A percentile compares a stretch with the other conserved stretches of the same genome.
These are phyloP conservation scores for Willisornis vidua DNA, from an alignment of 2,113 vertebrate genomes.

Conservation along the genomic window DNA sequence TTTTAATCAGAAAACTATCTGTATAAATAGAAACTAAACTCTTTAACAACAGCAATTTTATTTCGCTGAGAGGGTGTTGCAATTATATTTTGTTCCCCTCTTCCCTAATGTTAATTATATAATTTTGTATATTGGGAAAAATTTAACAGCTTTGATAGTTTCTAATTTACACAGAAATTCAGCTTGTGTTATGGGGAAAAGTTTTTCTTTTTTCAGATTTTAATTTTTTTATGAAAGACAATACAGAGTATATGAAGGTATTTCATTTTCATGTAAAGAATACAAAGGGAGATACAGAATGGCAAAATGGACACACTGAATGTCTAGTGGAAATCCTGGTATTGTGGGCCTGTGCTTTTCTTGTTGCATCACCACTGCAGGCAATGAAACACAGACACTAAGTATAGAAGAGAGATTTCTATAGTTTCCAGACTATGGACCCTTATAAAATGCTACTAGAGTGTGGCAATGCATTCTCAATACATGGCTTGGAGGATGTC, in stretches of 20 bases:
- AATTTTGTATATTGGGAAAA: background rate
- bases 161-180: background rate
- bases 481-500: too few relatives aligned
- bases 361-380: rapidly evolving
- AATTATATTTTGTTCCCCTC: background rate
- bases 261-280: background rate
- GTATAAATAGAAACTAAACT: background rate
- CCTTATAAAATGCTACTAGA: background rate
- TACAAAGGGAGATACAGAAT: background rate
- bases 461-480: too few relatives aligned
- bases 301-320: background rate
- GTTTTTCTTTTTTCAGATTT: background rate
- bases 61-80: background rate
- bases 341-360: background rate
- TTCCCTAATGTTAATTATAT: background rate
- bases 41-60: background rate
- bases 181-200: background rate
- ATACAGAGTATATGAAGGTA: background rate
- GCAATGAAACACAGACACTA: background rate
- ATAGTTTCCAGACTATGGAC: background rate
- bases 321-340: background rate
- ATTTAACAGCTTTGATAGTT: background rate
- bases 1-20: background rate
- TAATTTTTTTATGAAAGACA: background rate
- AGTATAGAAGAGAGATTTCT: background rate